Base-by-base conservation (phyloP, 37 sponge, comb jelly and placozoan species). In the Theonella swinhoei region DNA sequence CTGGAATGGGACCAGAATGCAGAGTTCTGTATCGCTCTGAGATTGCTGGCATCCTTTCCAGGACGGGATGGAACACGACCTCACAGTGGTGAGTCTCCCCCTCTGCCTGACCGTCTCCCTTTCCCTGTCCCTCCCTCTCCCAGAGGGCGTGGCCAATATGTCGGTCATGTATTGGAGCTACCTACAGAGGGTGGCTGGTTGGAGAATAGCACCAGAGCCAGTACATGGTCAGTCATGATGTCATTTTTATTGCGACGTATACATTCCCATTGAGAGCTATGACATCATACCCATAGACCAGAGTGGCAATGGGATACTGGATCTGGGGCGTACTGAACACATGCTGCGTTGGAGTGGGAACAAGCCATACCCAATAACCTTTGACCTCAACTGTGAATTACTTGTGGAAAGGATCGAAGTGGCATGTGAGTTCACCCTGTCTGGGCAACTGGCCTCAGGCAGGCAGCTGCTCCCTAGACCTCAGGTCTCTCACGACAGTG, bases 311-410 rank as follows among this genome's bases (percentile, higher is more conserved):
- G 54, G 54, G 14, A 47, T 47, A 14, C 54, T 47, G 54, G 14
- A 47, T 47, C 54, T 47, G 11, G 14, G 54, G 7, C 54, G 54
- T 17, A 7, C 62, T 31, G 22, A 39, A 4, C 26, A 39, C 63
- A 70, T 70, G 82, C 34, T 83, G 36, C 62, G 58, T 34, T 83
- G 84, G 82, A 39, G 68, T 82, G 82, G 82, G 38, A 9, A n/a
- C 3, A 41, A 42, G 19, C 14, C 23, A 33, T 63, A 82, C 2
- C 73, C 64, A 20, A 34, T 83, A 23, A 68, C 84, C 23, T 75
- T 83, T 74, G 76, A 83, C 76, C 75, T 83, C 8, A 76, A 76
- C 0, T 40, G 17, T 3, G 66, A 26, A 20, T 5, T 7, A 26
- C 30, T 22, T 39, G 37, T 83, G 23, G 84, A 75, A 8, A 65